Percentiles rank a stretch among this genome's conserved stretches.
These are phyloP conservation scores for Orbicella faveolata DNA, from an alignment of 64 coral and sea anemone genomes.

Conservation along the genomic window DNA sequence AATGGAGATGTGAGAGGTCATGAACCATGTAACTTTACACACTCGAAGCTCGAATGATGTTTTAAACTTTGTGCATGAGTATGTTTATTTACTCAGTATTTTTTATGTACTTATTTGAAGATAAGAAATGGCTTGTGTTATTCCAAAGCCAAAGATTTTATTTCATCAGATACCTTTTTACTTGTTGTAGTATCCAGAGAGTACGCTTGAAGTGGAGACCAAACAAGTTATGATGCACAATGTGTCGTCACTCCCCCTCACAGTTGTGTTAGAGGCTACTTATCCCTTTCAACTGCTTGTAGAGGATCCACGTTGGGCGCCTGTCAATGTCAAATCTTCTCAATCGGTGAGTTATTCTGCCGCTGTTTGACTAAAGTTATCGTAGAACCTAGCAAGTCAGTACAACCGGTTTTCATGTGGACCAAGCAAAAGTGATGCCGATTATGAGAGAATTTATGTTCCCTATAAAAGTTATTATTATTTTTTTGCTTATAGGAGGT, in stretches of 20 bases:
- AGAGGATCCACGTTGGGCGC: slow-evolving; percentile 83
- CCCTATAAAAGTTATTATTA: neutral
- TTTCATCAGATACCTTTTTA: neutral
- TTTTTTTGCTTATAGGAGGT: slow-evolving; percentile 52
- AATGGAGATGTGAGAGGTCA: too few relatives aligned
- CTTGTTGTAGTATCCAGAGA: slow-evolving; percentile 79
- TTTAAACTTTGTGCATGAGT: too few relatives aligned
- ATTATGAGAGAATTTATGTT: neutral
- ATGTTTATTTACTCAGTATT: neutral
- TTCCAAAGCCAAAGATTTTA: neutral
- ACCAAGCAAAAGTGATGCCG: too few relatives aligned
- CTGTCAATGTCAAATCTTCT: slow-evolving; percentile 73
- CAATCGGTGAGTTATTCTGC: slow-evolving; percentile 46
- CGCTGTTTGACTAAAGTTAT: too few relatives aligned
- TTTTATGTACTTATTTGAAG: too few relatives aligned
- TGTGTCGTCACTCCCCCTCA: slow-evolving; percentile 81
- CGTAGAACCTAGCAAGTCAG: too few relatives aligned
- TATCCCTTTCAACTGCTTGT: slow-evolving; percentile 91
- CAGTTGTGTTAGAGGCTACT: slow-evolving; percentile 48
- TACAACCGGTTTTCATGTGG: too few relatives aligned
- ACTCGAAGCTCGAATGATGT: too few relatives aligned
- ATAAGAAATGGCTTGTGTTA: too few relatives aligned
- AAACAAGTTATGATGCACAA: slow-evolving; percentile 95
- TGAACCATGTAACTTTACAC: neutral
- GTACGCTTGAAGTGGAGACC: slow-evolving; percentile 72